phyloP scores from a whole-genome alignment of 2,888 invertebrate genomes.

The Zygaena filipendulae region DNA sequence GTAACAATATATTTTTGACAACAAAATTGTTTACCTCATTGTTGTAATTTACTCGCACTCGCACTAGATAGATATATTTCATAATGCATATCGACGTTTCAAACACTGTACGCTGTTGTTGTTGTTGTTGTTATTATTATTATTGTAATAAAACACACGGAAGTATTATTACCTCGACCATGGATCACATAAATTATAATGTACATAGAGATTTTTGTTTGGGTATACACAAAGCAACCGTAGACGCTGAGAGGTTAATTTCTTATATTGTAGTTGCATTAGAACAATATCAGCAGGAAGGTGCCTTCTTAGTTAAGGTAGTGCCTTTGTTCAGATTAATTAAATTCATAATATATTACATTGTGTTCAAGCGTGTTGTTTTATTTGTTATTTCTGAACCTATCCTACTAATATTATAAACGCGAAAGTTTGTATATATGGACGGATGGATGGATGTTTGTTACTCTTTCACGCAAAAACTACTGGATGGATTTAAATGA shows the following conservation, averaged over 20 bases:
- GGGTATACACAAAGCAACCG: slow-evolving; percentile 31
- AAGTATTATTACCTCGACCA: slow-evolving; percentile 26
- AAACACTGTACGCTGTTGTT: slow-evolving; percentile 37
- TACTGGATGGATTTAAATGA: no score
- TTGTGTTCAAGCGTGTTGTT: slow-evolving; percentile 36
- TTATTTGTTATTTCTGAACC: slow-evolving; percentile 24
- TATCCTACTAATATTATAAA: slow-evolving; percentile 1
- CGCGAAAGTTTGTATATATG: no score
- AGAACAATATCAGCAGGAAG: slow-evolving; percentile 38
- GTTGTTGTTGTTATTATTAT: no score
- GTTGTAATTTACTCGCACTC: slow-evolving; percentile 1
- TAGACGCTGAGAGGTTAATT: slow-evolving; percentile 47
- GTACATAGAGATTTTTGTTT: slow-evolving; percentile 49
- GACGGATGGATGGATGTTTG: no score
- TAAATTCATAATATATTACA: slow-evolving; percentile 50
- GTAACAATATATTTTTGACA: slow-evolving; percentile 12
- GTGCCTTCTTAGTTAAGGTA: slow-evolving; percentile 51
- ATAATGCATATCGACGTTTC: slow-evolving; percentile 25
- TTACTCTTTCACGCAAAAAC: no score
- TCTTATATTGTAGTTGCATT: slow-evolving; percentile 39
- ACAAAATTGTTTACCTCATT: slow-evolving; percentile 6
- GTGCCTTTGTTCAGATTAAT: slow-evolving; percentile 56
- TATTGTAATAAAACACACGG: no score
- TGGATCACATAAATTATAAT: slow-evolving; percentile 31
- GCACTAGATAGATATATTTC: no score